Conservation (phyloP, 2,113 vertebrate genomes). For the Hystrix brachyura region DNA sequence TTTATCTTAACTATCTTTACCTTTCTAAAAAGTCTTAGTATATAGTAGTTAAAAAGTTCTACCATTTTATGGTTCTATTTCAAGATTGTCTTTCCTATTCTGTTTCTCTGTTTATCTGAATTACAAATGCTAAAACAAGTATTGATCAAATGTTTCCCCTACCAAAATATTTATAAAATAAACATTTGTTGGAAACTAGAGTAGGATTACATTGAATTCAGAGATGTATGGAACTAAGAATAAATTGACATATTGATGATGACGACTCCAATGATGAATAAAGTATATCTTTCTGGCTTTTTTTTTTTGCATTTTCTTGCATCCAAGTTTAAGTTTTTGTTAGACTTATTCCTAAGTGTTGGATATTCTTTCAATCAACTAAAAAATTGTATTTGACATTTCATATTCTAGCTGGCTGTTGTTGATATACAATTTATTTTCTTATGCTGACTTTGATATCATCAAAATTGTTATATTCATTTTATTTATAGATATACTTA, state of each 20-base stretch:
- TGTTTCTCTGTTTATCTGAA: not conserved
- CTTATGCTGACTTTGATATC: not conserved
- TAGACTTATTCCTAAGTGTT: slow-evolving; percentile 22
- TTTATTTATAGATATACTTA: slow-evolving; percentile 29
- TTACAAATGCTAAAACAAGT: not conserved
- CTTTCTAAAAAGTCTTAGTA: not conserved
- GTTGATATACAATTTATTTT: slow-evolving; percentile 5
- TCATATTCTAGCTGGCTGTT: slow-evolving; percentile 11
- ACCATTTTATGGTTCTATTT: not conserved
- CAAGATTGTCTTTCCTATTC: slow-evolving; percentile 22
- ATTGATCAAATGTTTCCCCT: not conserved
- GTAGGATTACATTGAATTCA: slow-evolving; percentile 1
- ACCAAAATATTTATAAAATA: not conserved
- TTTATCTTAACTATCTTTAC: slow-evolving; percentile 20
- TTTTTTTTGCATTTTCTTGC: slow-evolving; percentile 15
- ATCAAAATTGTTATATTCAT: slow-evolving; percentile 32
- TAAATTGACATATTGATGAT: not conserved
- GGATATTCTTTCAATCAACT: not conserved
- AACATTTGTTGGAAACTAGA: not conserved
- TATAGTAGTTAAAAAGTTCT: not conserved
- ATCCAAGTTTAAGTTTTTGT: not conserved
- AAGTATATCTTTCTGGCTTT: not conserved
- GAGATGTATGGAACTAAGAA: not conserved
- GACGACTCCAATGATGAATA: not conserved
- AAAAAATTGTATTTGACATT: slow-evolving; percentile 31